Conservation (phyloP, 2,888 invertebrate species). For the Ephialtes manifestator region DNA sequence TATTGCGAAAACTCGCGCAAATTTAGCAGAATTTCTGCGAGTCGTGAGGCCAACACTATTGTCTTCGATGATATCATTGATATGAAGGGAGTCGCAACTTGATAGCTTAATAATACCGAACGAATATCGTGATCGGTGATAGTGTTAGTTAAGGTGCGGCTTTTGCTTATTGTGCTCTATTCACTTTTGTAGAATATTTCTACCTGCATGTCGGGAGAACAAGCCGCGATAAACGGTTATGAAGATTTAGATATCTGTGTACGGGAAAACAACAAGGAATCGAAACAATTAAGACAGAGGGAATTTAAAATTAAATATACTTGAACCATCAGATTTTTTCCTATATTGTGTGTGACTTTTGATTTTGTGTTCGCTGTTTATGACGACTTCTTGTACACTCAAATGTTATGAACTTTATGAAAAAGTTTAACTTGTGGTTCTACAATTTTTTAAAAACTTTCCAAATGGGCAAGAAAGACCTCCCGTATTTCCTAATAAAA, state of each 20-base stretch:
- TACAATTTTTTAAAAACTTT: too few species aligned
- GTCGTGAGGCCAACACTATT: not conserved
- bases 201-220: not conserved
- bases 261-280: not conserved
- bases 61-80: conserved; percentile 40
- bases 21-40: conserved; percentile 3
- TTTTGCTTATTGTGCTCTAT: not conserved
- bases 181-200: conserved; percentile 21
- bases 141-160: conserved; percentile 49
- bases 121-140: conserved; percentile 50
- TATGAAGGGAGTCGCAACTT: not conserved
- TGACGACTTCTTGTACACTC: too few species aligned
- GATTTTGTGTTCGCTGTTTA: too few species aligned
- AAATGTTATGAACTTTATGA: too few species aligned
- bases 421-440: too few species aligned
- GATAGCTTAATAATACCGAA: conserved; percentile 42
- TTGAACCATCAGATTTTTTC: too few species aligned
- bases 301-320: too few species aligned
- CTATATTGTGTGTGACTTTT: too few species aligned
- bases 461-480: not conserved
- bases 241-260: conserved; percentile 9
- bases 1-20: not conserved
- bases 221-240: conserved; percentile 13
- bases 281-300: not conserved
- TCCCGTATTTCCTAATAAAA: not conserved